A percentile compares a stretch with the other conserved stretches of the same genome.
phyloP scores from a whole-genome alignment of 2,888 invertebrate genomes.

The Zaprionus obscuricornis region DNA sequence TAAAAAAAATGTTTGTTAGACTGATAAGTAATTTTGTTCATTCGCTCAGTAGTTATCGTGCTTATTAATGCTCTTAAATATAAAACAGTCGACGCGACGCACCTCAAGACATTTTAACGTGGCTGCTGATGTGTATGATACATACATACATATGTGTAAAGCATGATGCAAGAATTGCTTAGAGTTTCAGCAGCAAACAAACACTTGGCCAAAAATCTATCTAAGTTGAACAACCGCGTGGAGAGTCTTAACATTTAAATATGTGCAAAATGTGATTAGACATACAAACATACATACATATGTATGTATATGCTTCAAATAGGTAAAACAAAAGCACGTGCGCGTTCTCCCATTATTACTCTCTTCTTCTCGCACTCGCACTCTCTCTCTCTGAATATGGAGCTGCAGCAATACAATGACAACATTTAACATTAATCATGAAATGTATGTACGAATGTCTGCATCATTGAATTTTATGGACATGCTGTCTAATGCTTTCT shows the following conservation, averaged over 20 bases:
- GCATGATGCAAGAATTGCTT: conserved; percentile 61
- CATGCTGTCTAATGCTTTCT: neutral
- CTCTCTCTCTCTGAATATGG: too few species aligned
- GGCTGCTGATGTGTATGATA: neutral
- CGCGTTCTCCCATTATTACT: conserved; percentile 5
- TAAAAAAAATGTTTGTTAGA: conserved; percentile 11
- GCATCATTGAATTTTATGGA: neutral
- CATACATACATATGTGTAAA: too few species aligned
- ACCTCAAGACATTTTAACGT: too few species aligned
- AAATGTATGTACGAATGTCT: neutral
- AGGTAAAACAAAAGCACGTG: conserved; percentile 13
- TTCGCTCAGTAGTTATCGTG: too few species aligned
- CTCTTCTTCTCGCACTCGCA: too few species aligned
- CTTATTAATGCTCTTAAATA: too few species aligned
- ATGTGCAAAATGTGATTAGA: neutral
- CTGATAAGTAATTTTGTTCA: too few species aligned
- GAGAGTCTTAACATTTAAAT: too few species aligned
- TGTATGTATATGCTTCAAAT: neutral
- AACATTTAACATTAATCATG: conserved; percentile 2
- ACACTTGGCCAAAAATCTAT: conserved; percentile 11
- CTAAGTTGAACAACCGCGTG: neutral
- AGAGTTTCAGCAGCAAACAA: conserved; percentile 53
- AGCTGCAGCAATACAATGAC: too few species aligned
- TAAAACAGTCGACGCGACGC: too few species aligned
- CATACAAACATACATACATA: neutral